Conservation (phyloP, 2,113 vertebrate genomes). For the Silurus asotus region DNA sequence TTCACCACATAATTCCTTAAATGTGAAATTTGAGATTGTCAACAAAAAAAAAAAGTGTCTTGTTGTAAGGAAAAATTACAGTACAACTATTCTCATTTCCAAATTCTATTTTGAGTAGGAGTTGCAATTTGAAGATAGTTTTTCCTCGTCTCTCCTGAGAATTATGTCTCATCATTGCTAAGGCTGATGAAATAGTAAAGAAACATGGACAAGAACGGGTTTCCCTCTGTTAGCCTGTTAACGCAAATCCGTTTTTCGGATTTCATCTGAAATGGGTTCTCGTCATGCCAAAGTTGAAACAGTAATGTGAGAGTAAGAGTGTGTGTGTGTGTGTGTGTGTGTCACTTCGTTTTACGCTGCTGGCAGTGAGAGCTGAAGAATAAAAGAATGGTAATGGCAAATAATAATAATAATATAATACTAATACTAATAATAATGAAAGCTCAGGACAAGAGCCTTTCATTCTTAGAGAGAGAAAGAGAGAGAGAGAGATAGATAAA, state of each 20-base stretch:
- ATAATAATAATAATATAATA: background rate
- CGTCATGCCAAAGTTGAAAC: conserved; percentile 69
- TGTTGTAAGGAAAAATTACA: background rate
- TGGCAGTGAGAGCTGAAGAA: conserved; percentile 59
- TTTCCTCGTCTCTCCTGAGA: background rate
- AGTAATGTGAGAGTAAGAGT: conserved; percentile 44
- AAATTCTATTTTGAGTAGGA: background rate
- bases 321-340: conserved; percentile 62
- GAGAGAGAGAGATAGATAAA: conserved; percentile 23
- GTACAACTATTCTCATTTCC: background rate
- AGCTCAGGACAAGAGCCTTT: conserved; percentile 55
- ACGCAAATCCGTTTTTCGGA: conserved; percentile 39
- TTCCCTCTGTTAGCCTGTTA: background rate
- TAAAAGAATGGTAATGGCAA: conserved; percentile 36
- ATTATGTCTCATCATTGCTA: background rate
- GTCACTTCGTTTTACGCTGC: conserved; percentile 64
- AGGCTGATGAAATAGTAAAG: background rate
- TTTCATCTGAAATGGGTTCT: conserved; percentile 66
- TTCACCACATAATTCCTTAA: background rate
- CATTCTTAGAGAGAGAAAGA: conserved; percentile 44
- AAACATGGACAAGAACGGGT: background rate
- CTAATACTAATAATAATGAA: conserved; percentile 41
- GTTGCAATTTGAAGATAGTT: background rate
- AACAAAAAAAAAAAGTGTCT: background rate
- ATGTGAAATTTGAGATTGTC: background rate